Evolutionary conservation across 1,140 invertebrate genomes (phyloP), one percentile per base, ranked within the genome.

Genomic region (Heliconius congener): DNA sequence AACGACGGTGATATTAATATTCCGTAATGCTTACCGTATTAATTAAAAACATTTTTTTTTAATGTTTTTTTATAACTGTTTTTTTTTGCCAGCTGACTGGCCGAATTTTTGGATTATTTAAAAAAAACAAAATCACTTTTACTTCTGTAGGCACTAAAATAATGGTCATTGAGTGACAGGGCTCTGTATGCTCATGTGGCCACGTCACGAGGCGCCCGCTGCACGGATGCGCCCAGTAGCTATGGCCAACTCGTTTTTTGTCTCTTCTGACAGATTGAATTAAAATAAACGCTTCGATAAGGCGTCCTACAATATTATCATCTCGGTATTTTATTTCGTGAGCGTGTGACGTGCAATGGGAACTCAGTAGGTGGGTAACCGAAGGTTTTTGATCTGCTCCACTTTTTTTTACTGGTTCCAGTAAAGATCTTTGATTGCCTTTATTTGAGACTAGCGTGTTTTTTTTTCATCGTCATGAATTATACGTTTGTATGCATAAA

Each of bases 281-380:
- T 93, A 94, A 92, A 94, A 93, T 94, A 94, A 94, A 93, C 91
- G 93, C 87, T 93, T 81, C 87, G 90, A 92, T 92, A 94, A 88
- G 82, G 88, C 91, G 88, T 93, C 86, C 86, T 90, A 92, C 87
- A 92, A 89, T 90, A 91, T 90, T 92, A 91, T 91, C 88, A 87
- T 88, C 87, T 73, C 86, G 89, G 90, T 93, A 92, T 94, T 94
- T 90, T 89, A 91, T 94, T 93, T 90, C 91, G 91, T 91, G 90
- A 90, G 82, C 85, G 87, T 85, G 81, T 88, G 90, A 88, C 86
- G 87, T 81, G 83, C 88, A 88, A 82, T 90, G 90, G 91, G 88
- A 92, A 90, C 92, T 85, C 87, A 78, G 90, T 92, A 91, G 90
- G 90, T 90, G 90, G 91, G 91, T 66, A 91, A 82, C 85, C 79